Base-by-base conservation (phyloP, 2,113 vertebrate genomes). In the Heterocephalus glaber region DNA sequence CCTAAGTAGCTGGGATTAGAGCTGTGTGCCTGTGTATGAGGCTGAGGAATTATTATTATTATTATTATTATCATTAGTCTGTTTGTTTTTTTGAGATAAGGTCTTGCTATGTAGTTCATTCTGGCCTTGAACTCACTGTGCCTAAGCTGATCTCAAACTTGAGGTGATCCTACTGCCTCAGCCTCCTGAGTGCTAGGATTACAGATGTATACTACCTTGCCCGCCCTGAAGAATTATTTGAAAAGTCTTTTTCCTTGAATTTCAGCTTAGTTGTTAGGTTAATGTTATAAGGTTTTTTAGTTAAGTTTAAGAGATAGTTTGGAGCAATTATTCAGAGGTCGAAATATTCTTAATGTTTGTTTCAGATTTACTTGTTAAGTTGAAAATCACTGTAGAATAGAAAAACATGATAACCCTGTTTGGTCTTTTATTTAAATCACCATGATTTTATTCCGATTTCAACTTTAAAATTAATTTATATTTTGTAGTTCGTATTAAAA, bases 401-500 rank as follows among this genome's bases (percentile, higher is more conserved):
- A 41, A 68, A 86, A 83, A 72, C 38, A 77, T 28, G 65, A 17
- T 35, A 81, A 5, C 20, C 3, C 3, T 47, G n/a, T 7, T 66
- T 74, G 56, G n/a, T 60, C 16, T 91, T 38, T 63, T 83, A 52
- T 60, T 72, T 93, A 47, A 93, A 66, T 5, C 74, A 72, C 7
- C 14, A 7, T 72, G 41, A 68, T 74, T 92, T 81, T 81, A 87
- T 76, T 89, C 47, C 17, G 49, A 0, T 89, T 68, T 16, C 63
- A 74, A 33, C 13, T 86, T 86, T 66, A 83, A 86, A 52, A 17
- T 77, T 60, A 93, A 41, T 88, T 65, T 95, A 24, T 3, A 6
- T 85, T 88, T 95, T 68, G 38, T 90, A 49, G 30, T 90, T 95
- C 44, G 41, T 70, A 22, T 82, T 79, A 61, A 82, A 92, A 80